These are phyloP conservation scores for Solenopsis invicta DNA, from an alignment of 1,140 invertebrate species.

Conservation along the genomic window DNA sequence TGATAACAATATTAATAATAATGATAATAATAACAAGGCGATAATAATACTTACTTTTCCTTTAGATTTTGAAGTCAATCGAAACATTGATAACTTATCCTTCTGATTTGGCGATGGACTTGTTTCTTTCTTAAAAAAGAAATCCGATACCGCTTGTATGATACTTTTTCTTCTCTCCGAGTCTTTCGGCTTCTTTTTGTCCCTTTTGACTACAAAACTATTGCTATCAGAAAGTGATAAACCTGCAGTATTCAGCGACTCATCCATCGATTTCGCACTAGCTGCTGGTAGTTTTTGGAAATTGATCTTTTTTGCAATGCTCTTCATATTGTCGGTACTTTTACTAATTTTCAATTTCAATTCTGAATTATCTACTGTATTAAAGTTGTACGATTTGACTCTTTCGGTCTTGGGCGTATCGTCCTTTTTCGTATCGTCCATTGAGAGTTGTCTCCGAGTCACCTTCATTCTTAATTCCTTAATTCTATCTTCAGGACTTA, in stretches of 20 bases:
- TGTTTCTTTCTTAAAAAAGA: constrained; percentile 90
- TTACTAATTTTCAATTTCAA: constrained; percentile 83
- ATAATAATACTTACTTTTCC: constrained; percentile 88
- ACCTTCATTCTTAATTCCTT: constrained; percentile 87
- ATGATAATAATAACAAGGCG: not conserved
- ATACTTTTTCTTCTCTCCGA: constrained; percentile 93
- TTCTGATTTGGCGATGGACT: constrained; percentile 83
- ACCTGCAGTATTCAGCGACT: constrained; percentile 75
- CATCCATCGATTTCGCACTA: constrained; percentile 84
- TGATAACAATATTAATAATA: not conserved
- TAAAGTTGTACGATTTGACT: constrained; percentile 80
- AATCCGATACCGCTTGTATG: constrained; percentile 94
- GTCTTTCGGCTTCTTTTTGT: constrained; percentile 88
- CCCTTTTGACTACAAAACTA: constrained; percentile 68
- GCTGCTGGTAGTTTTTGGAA: constrained; percentile 71
- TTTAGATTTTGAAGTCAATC: constrained; percentile 90
- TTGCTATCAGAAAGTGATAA: constrained; percentile 43
- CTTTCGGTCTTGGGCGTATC: constrained; percentile 78
- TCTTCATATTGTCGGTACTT: constrained; percentile 85
- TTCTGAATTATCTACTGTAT: constrained; percentile 66
- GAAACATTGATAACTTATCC: constrained; percentile 88
- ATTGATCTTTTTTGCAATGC: constrained; percentile 76
- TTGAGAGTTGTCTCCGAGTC: constrained; percentile 80
- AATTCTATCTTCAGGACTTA: constrained; percentile 91
- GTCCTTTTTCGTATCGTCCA: constrained; percentile 79